These are phyloP conservation scores for Lycodopsis pacificus DNA, from an alignment of 2,797 vertebrate species.

Conservation along the genomic window DNA sequence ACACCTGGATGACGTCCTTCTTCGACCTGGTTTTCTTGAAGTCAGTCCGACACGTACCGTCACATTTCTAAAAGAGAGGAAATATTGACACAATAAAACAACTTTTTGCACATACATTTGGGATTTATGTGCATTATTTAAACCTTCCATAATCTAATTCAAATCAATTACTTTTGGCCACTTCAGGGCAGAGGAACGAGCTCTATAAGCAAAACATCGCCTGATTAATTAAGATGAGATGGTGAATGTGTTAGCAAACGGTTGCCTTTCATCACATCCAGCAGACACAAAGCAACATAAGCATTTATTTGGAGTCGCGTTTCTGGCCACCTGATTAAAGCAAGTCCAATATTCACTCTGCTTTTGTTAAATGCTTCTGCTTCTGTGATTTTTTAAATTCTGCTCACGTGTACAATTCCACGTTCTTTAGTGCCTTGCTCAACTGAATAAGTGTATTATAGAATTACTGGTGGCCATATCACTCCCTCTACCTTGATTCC, in stretches of 20 bases:
- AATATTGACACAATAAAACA: not conserved
- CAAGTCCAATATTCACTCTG: not conserved
- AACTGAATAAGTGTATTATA: not conserved
- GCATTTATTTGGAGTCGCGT: too few species aligned
- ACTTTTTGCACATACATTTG: not conserved
- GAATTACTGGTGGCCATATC: too few species aligned
- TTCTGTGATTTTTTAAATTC: not conserved
- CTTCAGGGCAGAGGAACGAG: not conserved
- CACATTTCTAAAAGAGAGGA: conserved; percentile 86
- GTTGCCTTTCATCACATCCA: not conserved
- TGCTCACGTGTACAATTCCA: not conserved
- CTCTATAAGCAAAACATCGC: not conserved
- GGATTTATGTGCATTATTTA: conserved; percentile 3
- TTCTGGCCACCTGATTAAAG: too few species aligned
- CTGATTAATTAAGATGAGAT: not conserved
- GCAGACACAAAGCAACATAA: too few species aligned
- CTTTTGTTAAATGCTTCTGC: not conserved
- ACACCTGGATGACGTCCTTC: conserved; percentile 91
- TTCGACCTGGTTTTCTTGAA: conserved; percentile 95
- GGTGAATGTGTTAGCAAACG: not conserved
- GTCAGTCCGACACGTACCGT: conserved; percentile 94
- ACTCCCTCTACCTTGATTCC: conserved; percentile 91
- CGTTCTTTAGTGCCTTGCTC: not conserved
- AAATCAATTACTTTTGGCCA: not conserved
- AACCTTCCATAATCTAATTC: not conserved